Conservation (phyloP, 1,140 invertebrate species). For the Ceratosolen fusciceps region DNA sequence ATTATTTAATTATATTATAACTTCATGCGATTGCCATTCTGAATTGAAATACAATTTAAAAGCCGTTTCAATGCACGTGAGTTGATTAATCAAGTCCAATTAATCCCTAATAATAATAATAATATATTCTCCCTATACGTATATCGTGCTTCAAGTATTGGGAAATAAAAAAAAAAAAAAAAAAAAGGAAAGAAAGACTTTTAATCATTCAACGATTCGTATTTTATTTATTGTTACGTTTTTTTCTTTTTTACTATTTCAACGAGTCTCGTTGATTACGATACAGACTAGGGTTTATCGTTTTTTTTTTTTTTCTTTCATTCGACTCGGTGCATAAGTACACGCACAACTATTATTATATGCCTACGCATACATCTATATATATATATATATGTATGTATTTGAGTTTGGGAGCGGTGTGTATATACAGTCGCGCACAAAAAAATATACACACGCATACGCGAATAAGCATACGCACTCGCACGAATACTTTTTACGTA, state of each 20-base stretch:
- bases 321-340: conserved; percentile 40
- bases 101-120: too few relatives aligned
- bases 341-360: too few relatives aligned
- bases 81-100: too few relatives aligned
- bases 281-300: conserved; percentile 52
- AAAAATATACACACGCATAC: conserved; percentile 3
- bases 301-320: conserved; percentile 43
- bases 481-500: conserved; percentile 44
- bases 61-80: too few relatives aligned
- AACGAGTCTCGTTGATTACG: conserved; percentile 49
- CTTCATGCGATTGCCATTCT: too few relatives aligned
- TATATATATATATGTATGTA: neutral
- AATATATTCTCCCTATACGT: too few relatives aligned
- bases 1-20: neutral
- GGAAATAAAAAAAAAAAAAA: conserved; percentile 24
- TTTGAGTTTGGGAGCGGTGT: neutral
- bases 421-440: neutral
- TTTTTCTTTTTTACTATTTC: conserved; percentile 48
- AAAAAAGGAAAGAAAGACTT: neutral
- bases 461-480: neutral
- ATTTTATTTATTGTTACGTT: conserved; percentile 50
- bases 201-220: conserved; percentile 46
- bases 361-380: conserved; percentile 29
- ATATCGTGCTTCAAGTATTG: neutral
- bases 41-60: too few relatives aligned